Evolutionary conservation across 2,113 vertebrate species (phyloP).

Genomic region (Upupa epops): DNA sequence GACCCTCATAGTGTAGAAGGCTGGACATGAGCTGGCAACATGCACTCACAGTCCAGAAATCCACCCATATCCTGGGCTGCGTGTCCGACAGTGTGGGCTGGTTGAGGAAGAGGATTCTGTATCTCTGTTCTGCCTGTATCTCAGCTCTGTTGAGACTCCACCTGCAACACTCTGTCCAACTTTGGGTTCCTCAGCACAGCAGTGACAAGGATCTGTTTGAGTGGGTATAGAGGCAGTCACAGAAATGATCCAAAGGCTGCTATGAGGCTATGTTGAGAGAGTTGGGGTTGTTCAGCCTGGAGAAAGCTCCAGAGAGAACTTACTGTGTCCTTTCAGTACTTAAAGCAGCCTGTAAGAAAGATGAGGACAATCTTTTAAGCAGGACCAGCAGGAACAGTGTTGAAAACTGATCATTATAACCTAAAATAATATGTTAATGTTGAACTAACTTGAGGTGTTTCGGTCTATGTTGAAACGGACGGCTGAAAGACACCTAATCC

Average conservation of each 20-base stretch:
- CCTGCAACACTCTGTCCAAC: fast-evolving
- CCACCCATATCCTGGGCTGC: fast-evolving
- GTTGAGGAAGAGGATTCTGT: not conserved
- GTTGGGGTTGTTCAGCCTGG: not conserved
- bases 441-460: too few relatives aligned
- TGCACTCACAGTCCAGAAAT: not conserved
- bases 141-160: not conserved
- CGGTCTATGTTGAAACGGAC: too few relatives aligned
- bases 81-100: fast-evolving
- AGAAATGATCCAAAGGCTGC: fast-evolving
- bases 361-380: fast-evolving
- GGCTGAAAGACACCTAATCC: too few relatives aligned
- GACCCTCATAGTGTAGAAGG: not conserved
- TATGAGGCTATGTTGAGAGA: not conserved
- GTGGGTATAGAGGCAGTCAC: fast-evolving
- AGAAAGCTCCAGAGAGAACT: fast-evolving
- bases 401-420: too few relatives aligned
- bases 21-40: fast-evolving
- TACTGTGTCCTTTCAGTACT: fast-evolving
- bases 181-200: fast-evolving
- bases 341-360: not conserved
- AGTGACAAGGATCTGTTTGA: not conserved
- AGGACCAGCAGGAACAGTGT: fast-evolving
- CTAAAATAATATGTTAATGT: too few relatives aligned
- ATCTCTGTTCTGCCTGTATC: not conserved